A percentile compares a stretch with the other conserved stretches of the same genome.
Evolutionary conservation across 2,888 invertebrate genomes (phyloP).

Genomic region (Mesorhabditis spiculigera): DNA sequence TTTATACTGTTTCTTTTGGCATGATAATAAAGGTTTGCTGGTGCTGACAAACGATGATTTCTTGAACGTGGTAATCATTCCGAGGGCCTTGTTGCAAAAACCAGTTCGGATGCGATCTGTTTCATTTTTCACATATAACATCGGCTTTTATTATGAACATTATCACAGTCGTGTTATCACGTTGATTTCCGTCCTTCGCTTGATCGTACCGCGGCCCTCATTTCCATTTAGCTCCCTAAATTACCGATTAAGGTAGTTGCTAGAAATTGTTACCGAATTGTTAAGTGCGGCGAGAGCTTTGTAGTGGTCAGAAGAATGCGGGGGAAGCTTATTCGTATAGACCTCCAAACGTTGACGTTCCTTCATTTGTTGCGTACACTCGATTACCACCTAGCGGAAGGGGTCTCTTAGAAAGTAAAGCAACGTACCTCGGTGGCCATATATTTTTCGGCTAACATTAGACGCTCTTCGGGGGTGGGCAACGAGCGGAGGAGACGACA

Average conservation of each 20-base stretch:
- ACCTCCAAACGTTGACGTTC: neutral
- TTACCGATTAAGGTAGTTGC: too few relatives aligned
- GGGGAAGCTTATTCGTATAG: neutral
- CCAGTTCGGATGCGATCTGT: too few relatives aligned
- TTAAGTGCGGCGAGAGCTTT: slow-evolving; percentile 2
- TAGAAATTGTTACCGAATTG: neutral
- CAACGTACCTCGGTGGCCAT: neutral
- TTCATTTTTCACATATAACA: too few relatives aligned
- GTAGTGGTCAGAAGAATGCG: slow-evolving; percentile 4
- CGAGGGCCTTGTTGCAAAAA: too few relatives aligned
- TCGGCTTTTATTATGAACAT: too few relatives aligned
- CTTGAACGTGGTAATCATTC: too few relatives aligned
- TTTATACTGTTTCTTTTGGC: too few relatives aligned
- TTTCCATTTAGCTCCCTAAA: neutral
- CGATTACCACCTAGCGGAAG: neutral
- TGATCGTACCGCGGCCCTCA: neutral
- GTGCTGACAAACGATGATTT: too few relatives aligned
- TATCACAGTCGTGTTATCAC: too few relatives aligned
- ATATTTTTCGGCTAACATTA: neutral
- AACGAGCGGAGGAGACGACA: neutral
- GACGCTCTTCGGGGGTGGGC: neutral
- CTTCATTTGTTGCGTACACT: slow-evolving; percentile 1
- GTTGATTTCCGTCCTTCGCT: too few relatives aligned
- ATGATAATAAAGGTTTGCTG: too few relatives aligned
- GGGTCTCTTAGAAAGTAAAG: too few relatives aligned